phyloP scores from a whole-genome alignment of 2,113 vertebrate genomes.

The Phalacrocorax aristotelis region DNA sequence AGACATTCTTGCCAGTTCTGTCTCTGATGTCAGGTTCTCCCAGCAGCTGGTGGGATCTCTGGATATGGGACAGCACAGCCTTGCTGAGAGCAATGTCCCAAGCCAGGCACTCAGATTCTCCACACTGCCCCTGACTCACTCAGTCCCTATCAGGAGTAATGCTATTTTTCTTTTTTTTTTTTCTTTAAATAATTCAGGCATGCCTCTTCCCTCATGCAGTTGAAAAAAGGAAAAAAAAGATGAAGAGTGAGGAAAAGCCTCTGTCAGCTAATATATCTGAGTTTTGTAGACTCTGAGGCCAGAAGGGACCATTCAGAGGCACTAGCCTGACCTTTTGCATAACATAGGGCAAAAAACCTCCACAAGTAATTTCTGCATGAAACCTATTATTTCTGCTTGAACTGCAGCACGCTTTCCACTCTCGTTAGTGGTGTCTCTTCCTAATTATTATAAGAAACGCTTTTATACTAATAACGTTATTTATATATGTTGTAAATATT shows the following conservation, averaged over 20 bases:
- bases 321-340: not conserved
- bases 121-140: not conserved
- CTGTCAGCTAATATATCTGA: not conserved
- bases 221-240: not conserved
- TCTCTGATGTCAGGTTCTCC: not conserved
- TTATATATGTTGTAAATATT: slow-evolving; percentile 6
- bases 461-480: not conserved
- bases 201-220: not conserved
- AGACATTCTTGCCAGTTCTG: not conserved
- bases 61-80: not conserved
- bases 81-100: not conserved
- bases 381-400: not conserved
- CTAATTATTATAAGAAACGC: not conserved
- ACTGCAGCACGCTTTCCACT: not conserved
- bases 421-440: not conserved
- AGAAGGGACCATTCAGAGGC: not conserved
- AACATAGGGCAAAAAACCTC: not conserved
- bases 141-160: not conserved
- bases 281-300: not conserved
- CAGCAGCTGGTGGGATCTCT: not conserved
- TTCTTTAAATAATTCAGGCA: not conserved
- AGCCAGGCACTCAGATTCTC: not conserved
- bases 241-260: not conserved
- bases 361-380: not conserved
- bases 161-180: not conserved